Conservation (phyloP, 2,888 invertebrate species). For the Lottia scabra region DNA sequence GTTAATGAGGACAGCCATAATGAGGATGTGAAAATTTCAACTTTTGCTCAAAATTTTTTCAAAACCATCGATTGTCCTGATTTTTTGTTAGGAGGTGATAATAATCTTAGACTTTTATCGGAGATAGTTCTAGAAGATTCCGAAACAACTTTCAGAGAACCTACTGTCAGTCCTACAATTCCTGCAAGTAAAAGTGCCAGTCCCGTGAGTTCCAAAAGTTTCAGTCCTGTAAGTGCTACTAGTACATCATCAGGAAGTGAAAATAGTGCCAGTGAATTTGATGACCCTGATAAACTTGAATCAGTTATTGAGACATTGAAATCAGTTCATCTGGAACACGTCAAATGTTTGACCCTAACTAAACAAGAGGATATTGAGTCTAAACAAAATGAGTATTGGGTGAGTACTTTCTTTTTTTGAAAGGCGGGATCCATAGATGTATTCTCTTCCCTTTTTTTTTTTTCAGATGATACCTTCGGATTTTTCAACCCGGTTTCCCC, state of each 20-base stretch:
- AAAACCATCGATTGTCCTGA: background rate
- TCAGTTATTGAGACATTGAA: background rate
- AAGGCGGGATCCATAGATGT: too few species aligned
- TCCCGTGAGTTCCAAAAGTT: too few species aligned
- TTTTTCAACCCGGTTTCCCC: too few species aligned
- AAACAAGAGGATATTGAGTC: background rate
- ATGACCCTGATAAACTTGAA: background rate
- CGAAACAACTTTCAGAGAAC: background rate
- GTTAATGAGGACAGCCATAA: background rate
- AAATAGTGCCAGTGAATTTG: background rate
- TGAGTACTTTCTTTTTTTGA: background rate
- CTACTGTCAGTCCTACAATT: background rate
- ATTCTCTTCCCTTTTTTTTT: too few species aligned
- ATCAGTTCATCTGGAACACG: background rate
- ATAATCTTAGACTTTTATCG: background rate
- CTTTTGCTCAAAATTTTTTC: too few species aligned
- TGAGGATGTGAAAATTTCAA: too few species aligned
- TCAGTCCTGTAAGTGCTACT: background rate
- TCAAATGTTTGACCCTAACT: background rate
- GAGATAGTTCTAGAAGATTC: background rate
- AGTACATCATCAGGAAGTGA: background rate
- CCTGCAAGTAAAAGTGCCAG: too few species aligned
- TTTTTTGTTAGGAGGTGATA: background rate
- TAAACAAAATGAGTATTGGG: constrained; percentile 13
- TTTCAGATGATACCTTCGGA: too few species aligned